Evolutionary conservation across 2,888 invertebrate species (phyloP), one percentile per base, ranked within the genome.

Genomic region (Yponomeuta plumbellus): DNA sequence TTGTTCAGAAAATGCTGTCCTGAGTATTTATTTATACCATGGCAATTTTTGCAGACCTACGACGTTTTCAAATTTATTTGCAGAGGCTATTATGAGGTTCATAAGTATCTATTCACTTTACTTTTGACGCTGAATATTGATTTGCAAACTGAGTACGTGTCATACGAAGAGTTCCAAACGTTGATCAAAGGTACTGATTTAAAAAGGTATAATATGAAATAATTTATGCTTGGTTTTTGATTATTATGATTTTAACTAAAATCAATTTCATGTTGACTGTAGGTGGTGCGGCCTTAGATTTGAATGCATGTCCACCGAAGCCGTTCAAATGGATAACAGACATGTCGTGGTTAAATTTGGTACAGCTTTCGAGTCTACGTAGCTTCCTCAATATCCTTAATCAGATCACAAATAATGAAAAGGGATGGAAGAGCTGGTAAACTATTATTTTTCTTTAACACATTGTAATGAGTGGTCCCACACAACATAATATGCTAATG

Each of bases 311-410:
- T 69, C 93, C 94, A 0, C 94, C 95, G 0, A 97, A 97, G 79
- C 94, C 96, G 0, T 94, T 92, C 73, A 94, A 94, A 76, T 97
- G 97, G 97, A 93, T 97, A 26, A 94, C 95, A 0, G 97, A 97
- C 75, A 94, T 95, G 81, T 96, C 96, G 0, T 97, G 97, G 97
- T 82, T 97, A 44, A 97, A 97, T 86, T 85, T 97, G 69, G 96
- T 96, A 0, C 96, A 96, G 72, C 81, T 97, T 8, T 94, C 95
- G 0, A 84, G 85, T 34, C 78, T 96, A 59, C 81, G 93, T 39
- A 93, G 93, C 70, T 96, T 94, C 72, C 92, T 93, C 0, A 93
- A 94, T 70, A 94, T 96, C 70, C 76, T 94, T 0, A 91, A 88
- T 52, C 95, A 95, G 84, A 92, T 95, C 0, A 70, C 80, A 0